Evolutionary conservation across 2,888 invertebrate genomes (phyloP).

Genomic region (Drosophila buzzatii): DNA sequence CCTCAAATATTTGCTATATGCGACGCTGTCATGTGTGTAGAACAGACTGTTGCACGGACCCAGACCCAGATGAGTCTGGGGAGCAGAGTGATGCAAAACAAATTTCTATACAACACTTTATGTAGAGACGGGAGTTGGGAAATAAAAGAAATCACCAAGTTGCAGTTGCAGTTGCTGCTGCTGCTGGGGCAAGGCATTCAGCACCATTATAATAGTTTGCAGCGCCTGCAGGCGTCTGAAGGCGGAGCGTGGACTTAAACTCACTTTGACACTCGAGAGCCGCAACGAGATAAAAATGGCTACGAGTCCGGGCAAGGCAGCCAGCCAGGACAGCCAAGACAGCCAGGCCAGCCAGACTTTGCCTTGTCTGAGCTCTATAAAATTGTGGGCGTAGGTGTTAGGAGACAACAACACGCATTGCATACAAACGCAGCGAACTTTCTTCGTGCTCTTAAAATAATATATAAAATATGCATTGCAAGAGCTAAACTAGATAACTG

Average conservation of each 20-base stretch:
- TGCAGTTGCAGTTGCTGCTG: slow-evolving; percentile 30
- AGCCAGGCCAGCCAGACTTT: slow-evolving; percentile 23
- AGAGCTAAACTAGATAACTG: slow-evolving; percentile 60
- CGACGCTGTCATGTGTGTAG: slow-evolving; percentile 34
- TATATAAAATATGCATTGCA: slow-evolving; percentile 65
- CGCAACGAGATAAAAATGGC: slow-evolving; percentile 73
- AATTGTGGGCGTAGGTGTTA: slow-evolving; percentile 14
- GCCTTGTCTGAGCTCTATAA: slow-evolving; percentile 33
- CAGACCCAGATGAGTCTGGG: neutral
- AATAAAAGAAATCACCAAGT: slow-evolving; percentile 60
- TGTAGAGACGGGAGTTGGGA: slow-evolving; percentile 18
- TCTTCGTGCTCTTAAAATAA: slow-evolving; percentile 43
- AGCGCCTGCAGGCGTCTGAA: slow-evolving; percentile 41
- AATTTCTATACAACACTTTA: slow-evolving; percentile 55
- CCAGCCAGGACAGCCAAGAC: slow-evolving; percentile 2
- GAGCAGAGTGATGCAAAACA: slow-evolving; percentile 31
- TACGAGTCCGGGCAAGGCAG: slow-evolving; percentile 30
- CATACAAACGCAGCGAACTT: slow-evolving; percentile 39
- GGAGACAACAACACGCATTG: slow-evolving; percentile 36
- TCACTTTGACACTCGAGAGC: slow-evolving; percentile 71
- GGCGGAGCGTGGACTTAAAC: slow-evolving; percentile 22
- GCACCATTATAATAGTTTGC: slow-evolving; percentile 72
- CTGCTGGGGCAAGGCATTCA: slow-evolving; percentile 9
- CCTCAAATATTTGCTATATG: slow-evolving; percentile 68
- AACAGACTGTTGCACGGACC: slow-evolving; percentile 4